Conservation (phyloP, 2,113 vertebrate species). For the Synodontis membranacea region DNA sequence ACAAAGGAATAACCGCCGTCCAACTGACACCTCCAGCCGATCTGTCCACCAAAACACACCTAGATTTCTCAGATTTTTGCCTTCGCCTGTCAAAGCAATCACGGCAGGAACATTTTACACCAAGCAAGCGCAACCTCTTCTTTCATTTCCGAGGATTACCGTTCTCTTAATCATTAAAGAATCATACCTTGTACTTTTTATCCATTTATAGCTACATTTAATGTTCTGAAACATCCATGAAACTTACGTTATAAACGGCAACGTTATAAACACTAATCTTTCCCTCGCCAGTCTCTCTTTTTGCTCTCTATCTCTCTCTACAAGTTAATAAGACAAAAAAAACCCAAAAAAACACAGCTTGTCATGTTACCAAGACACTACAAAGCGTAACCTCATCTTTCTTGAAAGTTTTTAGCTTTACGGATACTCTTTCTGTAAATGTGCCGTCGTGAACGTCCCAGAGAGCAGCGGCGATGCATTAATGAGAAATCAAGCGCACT, state of each 20-base stretch:
- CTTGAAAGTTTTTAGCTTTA: too few species aligned
- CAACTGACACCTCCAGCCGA: slow-evolving; percentile 32
- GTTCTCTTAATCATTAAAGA: not conserved
- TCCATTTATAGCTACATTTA: not conserved
- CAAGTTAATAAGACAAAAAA: not conserved
- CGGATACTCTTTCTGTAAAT: not conserved
- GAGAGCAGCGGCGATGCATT: not conserved
- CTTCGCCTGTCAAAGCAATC: slow-evolving; percentile 26
- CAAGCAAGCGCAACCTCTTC: not conserved
- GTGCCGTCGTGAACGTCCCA: not conserved
- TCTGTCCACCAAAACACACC: not conserved
- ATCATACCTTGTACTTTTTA: not conserved
- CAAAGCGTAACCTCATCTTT: too few species aligned
- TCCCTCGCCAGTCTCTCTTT: not conserved
- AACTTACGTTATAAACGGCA: not conserved
- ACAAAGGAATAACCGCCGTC: slow-evolving; percentile 29
- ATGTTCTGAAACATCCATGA: not conserved
- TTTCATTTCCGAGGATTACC: not conserved
- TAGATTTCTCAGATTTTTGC: slow-evolving; percentile 36
- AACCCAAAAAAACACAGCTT: not conserved
- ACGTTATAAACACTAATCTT: not conserved
- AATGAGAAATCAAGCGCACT: not conserved
- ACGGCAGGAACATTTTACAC: not conserved
- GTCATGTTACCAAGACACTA: too few species aligned
- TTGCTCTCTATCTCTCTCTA: not conserved